Evolutionary conservation across 2,888 invertebrate genomes (phyloP), one percentile per base, ranked within the genome.

Genomic region (Caenorhabditis plicata): DNA sequence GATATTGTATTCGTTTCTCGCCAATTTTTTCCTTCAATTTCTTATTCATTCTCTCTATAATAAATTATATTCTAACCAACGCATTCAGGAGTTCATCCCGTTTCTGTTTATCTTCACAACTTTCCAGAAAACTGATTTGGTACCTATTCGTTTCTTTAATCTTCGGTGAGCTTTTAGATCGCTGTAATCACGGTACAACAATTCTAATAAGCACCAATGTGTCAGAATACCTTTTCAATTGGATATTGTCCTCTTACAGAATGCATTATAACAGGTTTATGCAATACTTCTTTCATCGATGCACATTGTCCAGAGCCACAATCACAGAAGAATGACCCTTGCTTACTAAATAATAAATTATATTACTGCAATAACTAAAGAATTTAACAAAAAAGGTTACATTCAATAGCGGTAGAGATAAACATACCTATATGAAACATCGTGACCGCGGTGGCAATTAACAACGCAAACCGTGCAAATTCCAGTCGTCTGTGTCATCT

Each of bases 241-340:
- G 60, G 46, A 31, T 29, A 39, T 19, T 62, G 58, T 41, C 68
- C 64, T 27, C 62, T 33, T 17, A 61, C 25, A 4, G 65, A 43
- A 44, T 63, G 49, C 23, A 32, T 38, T 1, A 58, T 33, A 19
- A 51, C 53, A 8, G 64, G 55, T 0, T 27, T 20, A 25, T 64
- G 47, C n/a, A 38, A 15, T 0, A 52, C 42, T 27, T 17, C 17
- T 22, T 39, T 36, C 55, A 67, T 43, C 2, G 66, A 47, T 2
- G 11, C 35, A 41, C 67, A 68, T 7, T 38, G 35, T 9, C 36
- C 44, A 1, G 94, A 94, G 2, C 96, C 96, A 81, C 98, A 98
- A 82, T 96, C 96, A 81, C 98, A 98, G 85, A 98, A 98, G 86
- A 98, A 98, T 80, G 94, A 94, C 1, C 96, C 96, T 81, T 90